A percentile compares a stretch with the other conserved stretches of the same genome.
Conservation (phyloP, 2,888 invertebrate genomes). For the Eudemis profundana region DNA sequence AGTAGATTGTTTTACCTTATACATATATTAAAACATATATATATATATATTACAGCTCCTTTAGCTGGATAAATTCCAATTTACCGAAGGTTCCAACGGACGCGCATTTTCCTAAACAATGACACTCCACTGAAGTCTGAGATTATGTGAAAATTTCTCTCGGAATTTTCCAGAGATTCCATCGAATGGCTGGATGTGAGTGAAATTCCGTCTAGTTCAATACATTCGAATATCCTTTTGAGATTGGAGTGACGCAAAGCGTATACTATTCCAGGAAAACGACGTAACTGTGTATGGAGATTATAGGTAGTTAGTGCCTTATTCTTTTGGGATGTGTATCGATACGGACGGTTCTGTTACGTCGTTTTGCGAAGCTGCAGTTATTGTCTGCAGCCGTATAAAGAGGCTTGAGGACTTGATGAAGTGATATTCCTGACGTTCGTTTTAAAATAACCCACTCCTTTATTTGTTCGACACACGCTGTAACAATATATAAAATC, state of each 20-base stretch:
- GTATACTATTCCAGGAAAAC: constrained; percentile 46
- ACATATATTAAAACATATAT: no score
- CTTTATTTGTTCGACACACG: no score
- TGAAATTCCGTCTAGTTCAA: constrained; percentile 75
- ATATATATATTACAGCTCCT: no score
- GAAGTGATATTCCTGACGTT: constrained; percentile 4
- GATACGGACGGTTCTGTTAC: constrained; percentile 71
- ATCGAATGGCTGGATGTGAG: constrained; percentile 64
- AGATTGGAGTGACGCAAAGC: constrained; percentile 80
- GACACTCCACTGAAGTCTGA: constrained; percentile 53
- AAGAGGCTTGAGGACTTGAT: constrained; percentile 12
- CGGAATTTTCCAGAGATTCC: constrained; percentile 64
- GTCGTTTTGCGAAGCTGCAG: constrained; percentile 69
- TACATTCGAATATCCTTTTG: constrained; percentile 80
- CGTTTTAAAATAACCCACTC: constrained; percentile 3
- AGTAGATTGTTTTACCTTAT: no score
- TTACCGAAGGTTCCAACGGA: constrained; percentile 54
- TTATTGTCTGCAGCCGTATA: constrained; percentile 64
- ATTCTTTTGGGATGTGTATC: constrained; percentile 51
- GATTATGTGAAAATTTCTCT: constrained; percentile 66
- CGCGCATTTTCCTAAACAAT: constrained; percentile 68
- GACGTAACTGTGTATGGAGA: constrained; percentile 6
- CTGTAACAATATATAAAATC: no score
- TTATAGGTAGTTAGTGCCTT: constrained; percentile 10
- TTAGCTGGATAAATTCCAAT: constrained; percentile 46